A percentile compares a stretch with the other conserved stretches of the same genome.
Conservation (phyloP, 2,888 invertebrate species). For the Apoda limacodes region DNA sequence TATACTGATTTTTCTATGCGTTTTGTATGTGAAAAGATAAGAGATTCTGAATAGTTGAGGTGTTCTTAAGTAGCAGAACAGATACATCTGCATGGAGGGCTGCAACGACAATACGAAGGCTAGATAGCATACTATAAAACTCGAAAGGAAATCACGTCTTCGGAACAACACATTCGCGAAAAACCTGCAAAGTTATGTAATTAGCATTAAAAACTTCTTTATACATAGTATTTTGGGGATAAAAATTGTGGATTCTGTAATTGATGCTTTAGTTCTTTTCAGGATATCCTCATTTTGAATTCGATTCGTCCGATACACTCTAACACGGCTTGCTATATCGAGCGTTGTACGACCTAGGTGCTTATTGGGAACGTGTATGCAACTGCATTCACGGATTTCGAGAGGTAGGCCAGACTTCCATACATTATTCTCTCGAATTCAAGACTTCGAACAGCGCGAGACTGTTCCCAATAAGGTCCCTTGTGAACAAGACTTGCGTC, state of each 20-base stretch:
- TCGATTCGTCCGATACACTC: too few species aligned
- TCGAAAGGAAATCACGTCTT: slow-evolving; percentile 52
- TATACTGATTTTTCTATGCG: slow-evolving; percentile 47
- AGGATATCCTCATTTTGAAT: too few species aligned
- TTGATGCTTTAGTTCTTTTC: too few species aligned
- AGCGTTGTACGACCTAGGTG: too few species aligned
- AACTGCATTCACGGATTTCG: too few species aligned
- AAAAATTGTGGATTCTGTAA: not conserved
- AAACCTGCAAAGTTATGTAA: slow-evolving; percentile 37
- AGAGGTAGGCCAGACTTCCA: too few species aligned
- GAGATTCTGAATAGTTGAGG: slow-evolving; percentile 54
- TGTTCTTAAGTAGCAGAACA: slow-evolving; percentile 48
- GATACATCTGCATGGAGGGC: slow-evolving; percentile 24
- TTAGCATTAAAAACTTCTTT: not conserved
- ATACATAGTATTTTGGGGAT: not conserved
- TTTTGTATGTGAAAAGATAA: slow-evolving; percentile 52
- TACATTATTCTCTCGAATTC: too few species aligned
- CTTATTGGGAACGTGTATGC: too few species aligned
- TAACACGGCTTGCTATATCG: too few species aligned
- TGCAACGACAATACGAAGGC: slow-evolving; percentile 33
- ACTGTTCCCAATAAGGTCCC: too few species aligned
- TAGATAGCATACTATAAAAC: slow-evolving; percentile 46
- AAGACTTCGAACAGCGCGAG: too few species aligned
- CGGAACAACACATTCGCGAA: slow-evolving; percentile 46
- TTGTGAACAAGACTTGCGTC: too few species aligned